A percentile compares a stretch with the other conserved stretches of the same genome.
Conservation (phyloP, 2,888 invertebrate species). For the Eilema griseolum region DNA sequence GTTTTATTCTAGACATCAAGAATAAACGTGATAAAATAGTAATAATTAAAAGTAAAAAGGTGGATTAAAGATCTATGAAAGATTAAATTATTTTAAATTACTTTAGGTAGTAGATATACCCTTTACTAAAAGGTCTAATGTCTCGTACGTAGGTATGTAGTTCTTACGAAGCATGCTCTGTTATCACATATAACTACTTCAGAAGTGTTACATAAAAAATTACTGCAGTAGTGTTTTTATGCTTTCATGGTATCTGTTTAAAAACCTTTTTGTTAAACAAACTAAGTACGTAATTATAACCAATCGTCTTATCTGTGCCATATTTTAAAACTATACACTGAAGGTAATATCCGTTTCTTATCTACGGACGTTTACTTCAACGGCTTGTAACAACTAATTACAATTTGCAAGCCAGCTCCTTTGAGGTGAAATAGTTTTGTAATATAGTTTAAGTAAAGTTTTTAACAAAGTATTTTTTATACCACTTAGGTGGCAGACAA, state of each 20-base stretch:
- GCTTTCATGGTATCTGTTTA: neutral
- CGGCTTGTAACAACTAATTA: slow-evolving; percentile 29
- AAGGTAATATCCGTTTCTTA: slow-evolving; percentile 35
- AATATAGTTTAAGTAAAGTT: neutral
- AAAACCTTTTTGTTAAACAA: slow-evolving; percentile 16
- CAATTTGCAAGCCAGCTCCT: slow-evolving; percentile 2
- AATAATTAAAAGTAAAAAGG: no score
- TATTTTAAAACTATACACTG: slow-evolving; percentile 31
- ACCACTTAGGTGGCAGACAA: no score
- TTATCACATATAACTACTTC: no score
- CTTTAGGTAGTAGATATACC: no score
- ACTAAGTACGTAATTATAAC: slow-evolving; percentile 32
- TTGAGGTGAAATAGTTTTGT: neutral
- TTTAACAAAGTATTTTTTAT: no score
- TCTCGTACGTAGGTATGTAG: no score
- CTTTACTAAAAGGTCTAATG: no score
- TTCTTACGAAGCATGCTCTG: no score
- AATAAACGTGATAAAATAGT: no score
- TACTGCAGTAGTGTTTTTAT: neutral
- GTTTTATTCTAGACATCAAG: no score
- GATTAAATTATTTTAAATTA: no score
- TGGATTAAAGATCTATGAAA: no score
- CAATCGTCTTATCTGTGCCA: slow-evolving; percentile 30
- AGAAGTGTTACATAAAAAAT: neutral
- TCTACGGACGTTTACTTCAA: slow-evolving; percentile 35